Percentiles rank a stretch among this genome's conserved stretches.
phyloP scores from a whole-genome alignment of 2,113 vertebrate genomes.

The Colinus virginianus region DNA sequence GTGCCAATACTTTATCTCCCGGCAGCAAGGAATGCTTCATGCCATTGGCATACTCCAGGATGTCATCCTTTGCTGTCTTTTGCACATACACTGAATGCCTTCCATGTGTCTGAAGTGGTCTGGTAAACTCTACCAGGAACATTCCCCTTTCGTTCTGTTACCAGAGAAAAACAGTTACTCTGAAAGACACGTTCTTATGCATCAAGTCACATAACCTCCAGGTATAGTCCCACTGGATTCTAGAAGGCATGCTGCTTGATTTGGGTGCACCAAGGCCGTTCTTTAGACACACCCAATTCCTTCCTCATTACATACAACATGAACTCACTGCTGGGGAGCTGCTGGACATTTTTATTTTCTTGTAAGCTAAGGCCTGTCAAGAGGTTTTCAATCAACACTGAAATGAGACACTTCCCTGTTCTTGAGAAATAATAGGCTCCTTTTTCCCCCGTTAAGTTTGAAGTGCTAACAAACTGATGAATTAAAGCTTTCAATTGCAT shows the following conservation, averaged over 20 bases:
- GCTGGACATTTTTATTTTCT: not conserved
- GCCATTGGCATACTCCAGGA: constrained; percentile 75
- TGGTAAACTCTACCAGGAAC: constrained; percentile 85
- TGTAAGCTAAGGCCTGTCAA: not conserved
- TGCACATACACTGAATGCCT: constrained; percentile 38
- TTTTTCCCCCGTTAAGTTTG: constrained; percentile 56
- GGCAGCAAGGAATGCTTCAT: constrained; percentile 71
- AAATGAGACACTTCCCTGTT: not conserved
- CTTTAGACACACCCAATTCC: not conserved
- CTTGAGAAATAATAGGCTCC: constrained; percentile 36
- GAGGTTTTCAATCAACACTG: constrained; percentile 6
- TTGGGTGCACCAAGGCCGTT: not conserved
- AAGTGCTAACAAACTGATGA: constrained; percentile 64
- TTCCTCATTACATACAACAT: not conserved
- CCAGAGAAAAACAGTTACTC: constrained; percentile 18
- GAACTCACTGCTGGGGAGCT: not conserved
- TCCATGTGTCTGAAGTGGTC: constrained; percentile 8
- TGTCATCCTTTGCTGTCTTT: constrained; percentile 78
- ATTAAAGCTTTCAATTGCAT: constrained; percentile 42
- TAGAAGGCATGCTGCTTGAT: not conserved
- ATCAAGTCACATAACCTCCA: not conserved
- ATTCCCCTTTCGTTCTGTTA: constrained; percentile 75
- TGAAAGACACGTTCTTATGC: not conserved
- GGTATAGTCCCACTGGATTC: not conserved
- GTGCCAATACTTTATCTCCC: constrained; percentile 88